Evolutionary conservation across 2,888 invertebrate species (phyloP), one percentile per base, ranked within the genome.

Genomic region (Lycophotia porphyrea): DNA sequence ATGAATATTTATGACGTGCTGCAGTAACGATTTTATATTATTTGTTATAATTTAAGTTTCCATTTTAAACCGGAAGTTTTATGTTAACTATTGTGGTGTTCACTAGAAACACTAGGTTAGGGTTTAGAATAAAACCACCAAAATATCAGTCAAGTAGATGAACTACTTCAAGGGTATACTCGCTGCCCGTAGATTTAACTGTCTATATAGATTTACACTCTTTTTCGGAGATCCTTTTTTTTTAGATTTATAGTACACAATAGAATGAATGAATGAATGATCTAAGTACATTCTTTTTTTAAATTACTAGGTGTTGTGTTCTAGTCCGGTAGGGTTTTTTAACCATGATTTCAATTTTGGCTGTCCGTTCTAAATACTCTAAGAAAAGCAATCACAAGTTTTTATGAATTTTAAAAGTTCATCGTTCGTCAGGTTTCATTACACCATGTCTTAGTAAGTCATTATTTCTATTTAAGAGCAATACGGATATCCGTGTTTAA

Each of bases 1-100:
- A 87, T 89, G 80, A 84, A 87, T 88, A 86, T 88, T 88, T 78
- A 87, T 78, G 71, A 72, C 24, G 24, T 64, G 72, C 67, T 78
- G 73, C 71, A 83, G 65, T 65, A 70, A 71, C 39, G 42, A 72
- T 81, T 76, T 79, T 71, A 70, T 71, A 68, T 74, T 60, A 74
- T 47, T 74, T 58, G 15, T 76, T 67, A 66, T 66, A 64, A 68
- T 79, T 82, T 66, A 78, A 58, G 70, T 69, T 84, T 72, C 55
- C 63, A 78, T 65, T 63, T 1, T 34, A n/a, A 55, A 34, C 15
- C 21, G 24, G n/a, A 18, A 24, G 27, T 39, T 21, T 24, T 34
- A 47, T 52, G 21, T 18, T 71, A 68, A 31, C 52, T 47, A n/a
- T n/a, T n/a, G n/a, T n/a, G n/a, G n/a, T n/a, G n/a, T n/a, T n/a